Base-by-base conservation (phyloP, 2,888 invertebrate genomes). In the Daptonema setosum region DNA sequence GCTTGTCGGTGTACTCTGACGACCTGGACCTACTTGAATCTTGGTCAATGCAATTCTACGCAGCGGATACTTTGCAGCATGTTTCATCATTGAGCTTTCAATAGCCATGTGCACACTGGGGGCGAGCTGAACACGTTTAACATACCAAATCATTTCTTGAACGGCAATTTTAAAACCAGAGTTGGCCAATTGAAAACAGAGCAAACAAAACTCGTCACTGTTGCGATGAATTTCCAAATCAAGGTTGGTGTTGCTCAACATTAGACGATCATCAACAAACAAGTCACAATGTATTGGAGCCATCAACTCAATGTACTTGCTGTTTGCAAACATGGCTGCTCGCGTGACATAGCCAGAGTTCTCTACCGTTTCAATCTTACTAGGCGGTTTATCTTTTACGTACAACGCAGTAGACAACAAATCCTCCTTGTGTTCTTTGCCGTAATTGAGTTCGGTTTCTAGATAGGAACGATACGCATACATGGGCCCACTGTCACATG, bases 381-480 rank as follows among this genome's bases (percentile, higher is more conserved):
- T 35, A 17, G 35, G 11, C 17, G 35, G 45, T 22, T 5, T 45
- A n/a, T 45, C 45, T n/a, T 45, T 45, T n/a, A n/a, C n/a, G n/a
- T 45, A 45, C n/a, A 5, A 2, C 17, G 52, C 28, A n/a, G 29
- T 11, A 5, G 20, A 3, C 28, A 52, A n/a, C 2, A 29, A 30
- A 2, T 28, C 30, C 2, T 3, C n/a, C 22, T 52, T 52, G 8
- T 2, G 17, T 8, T 28, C 30, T 25, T 25, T 11, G 22, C 30
- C 52, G 22, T 52, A 52, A 30, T 52, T 52, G n/a, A 52, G 30
- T 54, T 54, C 47, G 5, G 43, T 45, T 54, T 45, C 54, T 2
- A 54, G 2, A 8, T 24, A 48, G 17, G 50, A 26, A 2, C 52
- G 25, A 35, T 56, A 56, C 2, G 51, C 53, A 28, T 56, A 56